Base-by-base conservation (phyloP, 1,140 invertebrate genomes). In the Lineus longissimus region DNA sequence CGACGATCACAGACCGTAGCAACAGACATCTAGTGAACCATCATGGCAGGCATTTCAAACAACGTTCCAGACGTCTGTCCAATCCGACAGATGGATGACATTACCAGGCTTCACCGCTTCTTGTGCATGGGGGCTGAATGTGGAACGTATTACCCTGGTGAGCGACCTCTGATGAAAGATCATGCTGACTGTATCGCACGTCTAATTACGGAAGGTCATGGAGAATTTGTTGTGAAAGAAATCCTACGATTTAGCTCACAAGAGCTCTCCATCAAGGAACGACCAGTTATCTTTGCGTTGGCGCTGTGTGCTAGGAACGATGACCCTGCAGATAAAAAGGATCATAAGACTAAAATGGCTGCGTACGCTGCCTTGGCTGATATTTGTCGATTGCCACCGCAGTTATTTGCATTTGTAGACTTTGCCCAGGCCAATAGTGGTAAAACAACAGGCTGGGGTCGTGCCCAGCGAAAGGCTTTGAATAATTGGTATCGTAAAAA, bases 401-500 rank as follows among this genome's bases (percentile, higher is more conserved):
- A 86, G 56, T 83, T 88, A 71, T 83, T 88, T 76, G 73, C 85
- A 15, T 88, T 88, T 61, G 80, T 85, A 27, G 85, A 85, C 67
- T 87, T 83, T 63, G 80, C 79, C 67, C 59, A 77, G 77, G 13
- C 40, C 27, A 43, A 30, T 17, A 58, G 55, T 27, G 29, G 30
- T 19, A 23, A 27, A 13, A 59, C 33, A 6, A 72, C 65, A 40
- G 75, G 87, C 59, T 87, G 85, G 81, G 87, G 87, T 45, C 80
- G 84, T 66, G 86, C 86, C 1, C 84, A 84, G 81, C 83, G 85
- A 63, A 85, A 80, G 65, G 81, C 83, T 60, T 76, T 88, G 1
- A 78, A 79, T 41, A 77, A 83, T 13, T 88, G 87, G 87, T 89
- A 89, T 70, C 71, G 75, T n/a, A 81, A 72, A 1, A 85, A 84